Base-by-base conservation (phyloP, 2,888 invertebrate genomes). In the Pherbina coryleti region DNA sequence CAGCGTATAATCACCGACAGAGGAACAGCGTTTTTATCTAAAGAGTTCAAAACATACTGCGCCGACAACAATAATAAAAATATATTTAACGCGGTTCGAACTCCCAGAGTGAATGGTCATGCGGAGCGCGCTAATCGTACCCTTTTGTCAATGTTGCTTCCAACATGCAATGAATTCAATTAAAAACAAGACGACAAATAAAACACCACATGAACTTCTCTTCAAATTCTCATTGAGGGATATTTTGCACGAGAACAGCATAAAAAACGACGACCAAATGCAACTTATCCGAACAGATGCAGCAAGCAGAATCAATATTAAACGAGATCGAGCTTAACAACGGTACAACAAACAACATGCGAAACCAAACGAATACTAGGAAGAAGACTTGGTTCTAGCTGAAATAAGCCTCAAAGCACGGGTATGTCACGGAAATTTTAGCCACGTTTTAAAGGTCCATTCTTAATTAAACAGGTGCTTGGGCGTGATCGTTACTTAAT, bases 1-100 rank as follows among this genome's bases (percentile, higher is more conserved):
- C 70, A 66, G 31, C 76, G 82, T 17, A 80, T 86, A 1, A 79
- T 86, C 11, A 80, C 81, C 0, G 84, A 86, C 79, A 25, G 55
- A 34, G 34, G 57, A 11, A 71, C 71, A 1, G 34, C 71, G 19
- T 57, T 53, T 7, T 31, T 57, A 34, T 71, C 71, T 22, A 62
- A 31, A 8, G 53, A 62, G 34, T 57, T 44, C 78, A 22, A 14
- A 69, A 11, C 2, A 19, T 71, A 57, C n/a, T 71, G 71, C 19
- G 57, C 55, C 11, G 34, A 57, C 14, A 71, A 57, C 22, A 22
- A 55, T 37, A 22, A 57, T 0, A 8, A 3, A 17, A 57, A 76
- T 25, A 37, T 31, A n/a, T 55, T 57, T 31, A 72, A 7, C 8
- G 28, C 34, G 19, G 34, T 25, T 28, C 37, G n/a, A 14, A 31